Percentiles rank a stretch among this genome's conserved stretches.
Evolutionary conservation across 1,140 invertebrate species (phyloP).

Genomic region (Euwallacea similis): DNA sequence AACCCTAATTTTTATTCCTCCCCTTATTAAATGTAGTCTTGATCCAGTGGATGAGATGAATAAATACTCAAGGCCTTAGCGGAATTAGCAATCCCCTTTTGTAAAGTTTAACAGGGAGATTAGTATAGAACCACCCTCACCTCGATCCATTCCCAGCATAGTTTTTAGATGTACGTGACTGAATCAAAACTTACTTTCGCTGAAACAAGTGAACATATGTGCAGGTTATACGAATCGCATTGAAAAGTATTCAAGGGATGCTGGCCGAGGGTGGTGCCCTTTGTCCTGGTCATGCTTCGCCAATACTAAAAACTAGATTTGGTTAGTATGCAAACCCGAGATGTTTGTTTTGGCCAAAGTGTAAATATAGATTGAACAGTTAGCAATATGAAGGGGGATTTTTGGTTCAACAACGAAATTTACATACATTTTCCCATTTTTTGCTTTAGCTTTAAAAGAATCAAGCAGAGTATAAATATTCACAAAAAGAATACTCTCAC

Average conservation of each 20-base stretch:
- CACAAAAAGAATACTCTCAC: slow-evolving; percentile 18
- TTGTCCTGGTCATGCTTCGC: slow-evolving; percentile 14
- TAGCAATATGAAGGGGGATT: no score
- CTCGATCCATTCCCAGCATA: neutral
- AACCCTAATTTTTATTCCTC: slow-evolving; percentile 39
- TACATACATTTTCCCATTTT: no score
- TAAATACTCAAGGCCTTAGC: slow-evolving; percentile 50
- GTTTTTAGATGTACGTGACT: neutral
- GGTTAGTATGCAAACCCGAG: neutral
- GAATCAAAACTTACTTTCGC: slow-evolving; percentile 45
- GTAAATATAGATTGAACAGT: neutral
- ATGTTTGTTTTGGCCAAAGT: slow-evolving; percentile 6
- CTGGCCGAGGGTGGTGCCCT: slow-evolving; percentile 13
- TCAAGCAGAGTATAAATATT: slow-evolving; percentile 12
- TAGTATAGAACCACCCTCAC: slow-evolving; percentile 32
- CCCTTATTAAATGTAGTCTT: slow-evolving; percentile 49
- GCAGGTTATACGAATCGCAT: slow-evolving; percentile 55
- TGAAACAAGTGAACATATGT: slow-evolving; percentile 53
- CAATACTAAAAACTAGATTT: slow-evolving; percentile 2
- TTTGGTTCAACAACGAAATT: no score
- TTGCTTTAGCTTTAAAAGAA: no score
- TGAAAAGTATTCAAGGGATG: slow-evolving; percentile 51
- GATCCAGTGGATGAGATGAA: slow-evolving; percentile 50
- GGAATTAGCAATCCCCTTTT: slow-evolving; percentile 50
- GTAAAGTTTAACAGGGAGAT: slow-evolving; percentile 39